Base-by-base conservation (phyloP, 2,797 vertebrate genomes). In the Siniperca undulata region DNA sequence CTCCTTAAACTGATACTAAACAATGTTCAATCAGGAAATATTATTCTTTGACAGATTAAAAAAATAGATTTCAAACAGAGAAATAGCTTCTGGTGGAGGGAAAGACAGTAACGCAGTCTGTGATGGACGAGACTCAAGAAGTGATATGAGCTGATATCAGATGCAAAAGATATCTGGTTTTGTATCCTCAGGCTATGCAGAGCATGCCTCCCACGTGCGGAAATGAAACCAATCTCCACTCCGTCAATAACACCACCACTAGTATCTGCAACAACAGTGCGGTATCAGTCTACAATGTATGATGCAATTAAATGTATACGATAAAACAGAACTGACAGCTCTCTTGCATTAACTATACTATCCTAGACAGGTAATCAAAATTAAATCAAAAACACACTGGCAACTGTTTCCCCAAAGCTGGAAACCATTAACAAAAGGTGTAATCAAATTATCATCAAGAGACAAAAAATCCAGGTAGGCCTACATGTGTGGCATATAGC, bases 141-240 rank as follows among this genome's bases (percentile, higher is more conserved):
- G 55, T 81, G 89, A 92, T 85, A 81, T 59, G 60, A 89, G 86
- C 80, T 77, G 72, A 87, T 88, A 89, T 89, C 84, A 91, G 87
- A 90, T 88, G 78, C 55, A 88, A 80, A 70, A 87, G 82, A 90
- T 86, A 89, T 88, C 77, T 85, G 75, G 74, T 82, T 87, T 77
- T 80, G 66, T 84, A 67, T 85, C 92, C 65, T 70, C 7, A 1
- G 65, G 90, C 81, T 85, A 82, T 78, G 76, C 80, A 81, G 76
- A 88, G 85, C 84, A 87, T 72, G 88, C 80, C 86, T 90, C 85
- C 89, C 80, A 90, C 86, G 80, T 88, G 87, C 61, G n/a, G 84
- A 90, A 88, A 85, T 81, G 24, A 89, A 91, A 89, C 78, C 78
- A 86, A 83, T 74, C 87, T 81, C 58, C 60, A 36, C 56, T 56